These are phyloP conservation scores for Proteles cristata DNA, from an alignment of 2,113 vertebrate genomes.

Conservation along the genomic window DNA sequence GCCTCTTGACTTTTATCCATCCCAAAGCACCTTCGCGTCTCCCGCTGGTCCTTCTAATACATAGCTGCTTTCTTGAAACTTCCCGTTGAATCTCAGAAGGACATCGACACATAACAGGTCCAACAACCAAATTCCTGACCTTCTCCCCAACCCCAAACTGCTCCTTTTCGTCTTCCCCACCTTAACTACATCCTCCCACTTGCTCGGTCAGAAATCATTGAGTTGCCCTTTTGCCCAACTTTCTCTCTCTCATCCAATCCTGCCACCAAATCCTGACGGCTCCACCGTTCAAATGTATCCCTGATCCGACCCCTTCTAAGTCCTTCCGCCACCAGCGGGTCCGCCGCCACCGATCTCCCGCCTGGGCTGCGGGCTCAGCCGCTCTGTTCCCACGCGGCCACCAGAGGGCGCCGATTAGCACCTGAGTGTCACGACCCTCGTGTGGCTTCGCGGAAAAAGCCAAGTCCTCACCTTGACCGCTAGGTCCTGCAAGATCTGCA, in stretches of 20 bases:
- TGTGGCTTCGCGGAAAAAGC: neutral
- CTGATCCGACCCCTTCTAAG: neutral
- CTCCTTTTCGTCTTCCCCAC: neutral
- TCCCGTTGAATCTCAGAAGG: neutral
- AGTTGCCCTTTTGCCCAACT: neutral
- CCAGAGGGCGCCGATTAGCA: neutral
- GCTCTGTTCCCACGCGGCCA: neutral
- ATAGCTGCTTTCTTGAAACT: neutral
- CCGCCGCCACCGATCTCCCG: neutral
- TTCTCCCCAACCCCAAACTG: neutral
- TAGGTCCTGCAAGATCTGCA: neutral
- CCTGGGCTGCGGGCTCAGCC: neutral
- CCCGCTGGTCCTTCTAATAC: neutral
- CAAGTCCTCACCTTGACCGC: accelerated
- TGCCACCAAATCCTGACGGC: neutral
- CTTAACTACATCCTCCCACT: too few relatives aligned
- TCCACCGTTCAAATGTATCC: neutral
- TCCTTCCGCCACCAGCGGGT: too few relatives aligned
- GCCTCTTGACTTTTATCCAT: neutral
- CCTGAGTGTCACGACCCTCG: neutral
- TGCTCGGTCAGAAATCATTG: neutral
- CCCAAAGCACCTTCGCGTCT: neutral
- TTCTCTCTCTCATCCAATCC: neutral
- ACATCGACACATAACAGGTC: neutral
- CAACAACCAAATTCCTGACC: neutral